phyloP scores from a whole-genome alignment of 2,797 vertebrate species.

The Tamandua tetradactyla region DNA sequence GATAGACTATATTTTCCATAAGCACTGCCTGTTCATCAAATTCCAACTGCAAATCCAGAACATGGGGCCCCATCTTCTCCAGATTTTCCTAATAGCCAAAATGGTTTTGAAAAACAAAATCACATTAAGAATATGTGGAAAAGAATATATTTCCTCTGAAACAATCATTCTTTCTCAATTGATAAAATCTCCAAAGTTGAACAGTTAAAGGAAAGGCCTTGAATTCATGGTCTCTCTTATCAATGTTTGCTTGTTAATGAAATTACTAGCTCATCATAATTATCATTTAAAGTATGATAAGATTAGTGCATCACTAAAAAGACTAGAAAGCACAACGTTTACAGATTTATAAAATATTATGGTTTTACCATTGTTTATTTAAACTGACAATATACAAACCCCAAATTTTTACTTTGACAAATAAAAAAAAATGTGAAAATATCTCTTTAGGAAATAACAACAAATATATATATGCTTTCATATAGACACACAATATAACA shows the following conservation, averaged over 20 bases:
- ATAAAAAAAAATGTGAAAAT: constrained; percentile 41
- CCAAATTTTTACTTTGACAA: constrained; percentile 42
- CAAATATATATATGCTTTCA: too few relatives aligned
- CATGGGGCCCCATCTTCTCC: constrained; percentile 93
- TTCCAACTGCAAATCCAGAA: constrained; percentile 95
- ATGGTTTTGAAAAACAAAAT: constrained; percentile 62
- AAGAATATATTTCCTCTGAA: constrained; percentile 50
- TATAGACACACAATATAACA: neutral
- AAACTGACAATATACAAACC: constrained; percentile 37
- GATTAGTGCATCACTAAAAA: constrained; percentile 51
- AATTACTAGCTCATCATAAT: constrained; percentile 63
- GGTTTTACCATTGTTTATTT: constrained; percentile 52
- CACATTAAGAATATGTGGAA: constrained; percentile 42
- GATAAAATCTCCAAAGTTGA: constrained; percentile 68
- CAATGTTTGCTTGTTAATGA: constrained; percentile 60
- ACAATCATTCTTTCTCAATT: constrained; percentile 49
- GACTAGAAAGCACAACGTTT: constrained; percentile 3
- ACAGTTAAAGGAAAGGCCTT: constrained; percentile 43
- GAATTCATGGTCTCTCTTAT: constrained; percentile 45
- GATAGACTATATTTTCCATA: constrained; percentile 95
- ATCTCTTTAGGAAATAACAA: neutral
- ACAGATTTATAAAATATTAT: constrained; percentile 54
- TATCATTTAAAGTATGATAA: constrained; percentile 54
- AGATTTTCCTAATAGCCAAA: constrained; percentile 90
- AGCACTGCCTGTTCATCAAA: constrained; percentile 96